Conservation (phyloP, 2,113 vertebrate species). For the Ophiodon elongatus region DNA sequence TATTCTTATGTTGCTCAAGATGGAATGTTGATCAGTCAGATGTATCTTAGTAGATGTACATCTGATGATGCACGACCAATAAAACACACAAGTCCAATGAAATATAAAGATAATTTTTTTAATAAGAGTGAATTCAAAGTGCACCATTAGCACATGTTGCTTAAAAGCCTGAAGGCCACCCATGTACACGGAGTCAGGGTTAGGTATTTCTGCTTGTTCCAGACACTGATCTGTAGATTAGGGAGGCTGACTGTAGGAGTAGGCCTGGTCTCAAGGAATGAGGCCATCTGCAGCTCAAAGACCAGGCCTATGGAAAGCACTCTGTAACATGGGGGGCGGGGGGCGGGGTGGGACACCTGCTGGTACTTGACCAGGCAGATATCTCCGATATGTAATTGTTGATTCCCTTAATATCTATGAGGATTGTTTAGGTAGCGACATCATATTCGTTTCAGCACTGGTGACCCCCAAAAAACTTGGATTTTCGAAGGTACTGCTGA, state of each 20-base stretch:
- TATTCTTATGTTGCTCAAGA: neutral
- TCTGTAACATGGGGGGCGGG: slow-evolving; percentile 16
- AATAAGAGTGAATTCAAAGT: neutral
- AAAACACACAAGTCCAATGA: neutral
- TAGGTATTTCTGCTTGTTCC: slow-evolving; percentile 13
- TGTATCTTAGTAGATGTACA: neutral
- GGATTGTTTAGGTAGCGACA: neutral
- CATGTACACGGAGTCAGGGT: slow-evolving; percentile 7
- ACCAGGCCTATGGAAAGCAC: slow-evolving; percentile 33
- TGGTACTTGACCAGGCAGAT: slow-evolving; percentile 24
- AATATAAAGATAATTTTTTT: neutral
- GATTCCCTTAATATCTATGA: neutral
- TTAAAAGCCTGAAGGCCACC: neutral
- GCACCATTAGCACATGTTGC: neutral
- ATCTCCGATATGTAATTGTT: slow-evolving; percentile 24
- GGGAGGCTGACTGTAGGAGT: slow-evolving; percentile 15
- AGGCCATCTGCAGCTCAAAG: slow-evolving; percentile 64
- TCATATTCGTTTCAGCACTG: neutral
- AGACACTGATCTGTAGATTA: slow-evolving; percentile 42
- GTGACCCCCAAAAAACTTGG: neutral
- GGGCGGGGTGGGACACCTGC: slow-evolving; percentile 40
- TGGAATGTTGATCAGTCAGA: neutral
- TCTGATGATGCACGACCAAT: neutral
- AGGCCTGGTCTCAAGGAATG: slow-evolving; percentile 50
- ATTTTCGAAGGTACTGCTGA: slow-evolving; percentile 4